Conservation (phyloP, 2,113 vertebrate genomes). For the Brachyistius frenatus region DNA sequence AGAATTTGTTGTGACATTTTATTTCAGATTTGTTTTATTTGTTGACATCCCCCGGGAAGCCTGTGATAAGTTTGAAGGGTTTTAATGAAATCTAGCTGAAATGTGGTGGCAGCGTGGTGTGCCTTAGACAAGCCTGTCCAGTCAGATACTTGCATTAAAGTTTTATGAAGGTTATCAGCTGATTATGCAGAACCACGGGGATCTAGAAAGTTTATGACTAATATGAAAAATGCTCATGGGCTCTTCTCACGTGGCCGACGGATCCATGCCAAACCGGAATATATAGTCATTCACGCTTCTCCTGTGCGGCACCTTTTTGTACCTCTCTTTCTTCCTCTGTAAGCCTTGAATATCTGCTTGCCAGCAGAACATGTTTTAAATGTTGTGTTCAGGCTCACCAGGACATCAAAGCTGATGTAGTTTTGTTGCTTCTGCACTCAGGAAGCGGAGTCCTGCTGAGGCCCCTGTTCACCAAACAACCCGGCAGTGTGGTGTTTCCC, state of each 20-base stretch:
- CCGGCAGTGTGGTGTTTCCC: slow-evolving; percentile 91
- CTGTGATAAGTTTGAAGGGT: slow-evolving; percentile 48
- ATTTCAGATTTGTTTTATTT: slow-evolving; percentile 30
- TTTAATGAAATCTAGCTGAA: slow-evolving; percentile 43
- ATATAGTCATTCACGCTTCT: slow-evolving; percentile 3
- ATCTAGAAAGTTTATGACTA: slow-evolving; percentile 32
- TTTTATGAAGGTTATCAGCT: slow-evolving; percentile 65
- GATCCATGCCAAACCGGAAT: slow-evolving; percentile 28
- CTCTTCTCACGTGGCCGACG: slow-evolving; percentile 1
- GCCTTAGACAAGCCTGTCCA: slow-evolving; percentile 41
- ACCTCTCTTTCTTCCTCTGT: slow-evolving; percentile 14
- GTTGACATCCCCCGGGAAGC: slow-evolving; percentile 24
- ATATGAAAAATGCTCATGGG: slow-evolving; percentile 38
- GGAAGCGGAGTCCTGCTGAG: slow-evolving; percentile 88
- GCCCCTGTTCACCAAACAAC: slow-evolving; percentile 93
- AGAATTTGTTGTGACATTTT: slow-evolving; percentile 48
- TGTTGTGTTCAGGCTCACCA: slow-evolving; percentile 24
- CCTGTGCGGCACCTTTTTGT: neutral
- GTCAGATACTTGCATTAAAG: slow-evolving; percentile 55
- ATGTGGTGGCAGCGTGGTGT: neutral
- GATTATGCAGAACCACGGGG: slow-evolving; percentile 54
- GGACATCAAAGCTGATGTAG: slow-evolving; percentile 48
- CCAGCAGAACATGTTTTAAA: slow-evolving; percentile 11
- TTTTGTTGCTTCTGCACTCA: slow-evolving; percentile 74
- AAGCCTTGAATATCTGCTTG: slow-evolving; percentile 11